Evolutionary conservation across 2,888 invertebrate species (phyloP), one percentile per base, ranked within the genome.

Genomic region (Ametastegia equiseti): DNA sequence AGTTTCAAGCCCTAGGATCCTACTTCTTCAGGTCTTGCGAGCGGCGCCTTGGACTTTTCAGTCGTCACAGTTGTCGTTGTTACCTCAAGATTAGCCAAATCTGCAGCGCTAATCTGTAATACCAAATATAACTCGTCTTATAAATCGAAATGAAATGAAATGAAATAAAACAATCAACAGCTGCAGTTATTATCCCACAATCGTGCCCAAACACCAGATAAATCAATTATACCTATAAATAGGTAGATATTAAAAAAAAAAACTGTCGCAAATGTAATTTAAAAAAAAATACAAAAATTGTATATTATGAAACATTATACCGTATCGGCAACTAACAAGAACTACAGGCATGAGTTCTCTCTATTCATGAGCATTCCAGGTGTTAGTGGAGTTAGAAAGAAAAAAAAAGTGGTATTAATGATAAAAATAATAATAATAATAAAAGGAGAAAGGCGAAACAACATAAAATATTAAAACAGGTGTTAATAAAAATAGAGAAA

Each of bases 91-190:
- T 91, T 91, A 39, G 89, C 90, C 84, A 91, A 87, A 84, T 91
- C 91, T 42, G 91, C 90, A 33, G 91, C 89, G 83, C 88, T 91
- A 91, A 91, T 90, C 91, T 91, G 87, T 19, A 88, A 90, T 83
- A 81, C 30, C 71, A 82, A 23, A 47, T n/a, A n/a, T 67, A 23
- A 39, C 1, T 11, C 6, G 15, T 30, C 7, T 33, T 75, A 30
- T 19, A n/a, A 23, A 50, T 54, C n/a, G 33, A 42, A 77, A 15
- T 42, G n/a, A 54, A 80, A 54, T 73, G n/a, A n/a, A n/a, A n/a
- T n/a, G n/a, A n/a, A 63, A 36, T 39, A 36, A 80, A 42, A 78
- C 27, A 50, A 19, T 81, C 71, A 39, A 27, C 57, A 11, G 54
- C 33, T 9, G 63, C 15, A 33, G 30, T 47, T 73, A 5, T 33